Evolutionary conservation across 2,113 vertebrate genomes (phyloP), one percentile per base, ranked within the genome.

Genomic region (Desmodus rotundus): DNA sequence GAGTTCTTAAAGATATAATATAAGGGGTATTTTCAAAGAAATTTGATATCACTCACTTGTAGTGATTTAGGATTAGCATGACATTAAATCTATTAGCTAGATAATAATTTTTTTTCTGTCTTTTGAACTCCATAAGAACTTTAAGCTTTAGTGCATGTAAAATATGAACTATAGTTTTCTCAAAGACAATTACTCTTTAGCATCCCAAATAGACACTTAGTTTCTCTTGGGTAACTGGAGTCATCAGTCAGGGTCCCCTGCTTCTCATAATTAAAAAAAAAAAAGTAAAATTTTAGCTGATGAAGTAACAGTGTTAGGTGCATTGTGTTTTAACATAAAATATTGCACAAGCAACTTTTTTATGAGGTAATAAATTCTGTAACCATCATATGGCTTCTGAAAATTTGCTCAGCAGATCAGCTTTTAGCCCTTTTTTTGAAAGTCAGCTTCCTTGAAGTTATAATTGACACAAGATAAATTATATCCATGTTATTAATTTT

Each of bases 401-500:
- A 33, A 74, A 73, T 20, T 15, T 81, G 38, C 63, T 72, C 54
- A 47, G 1, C 6, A 45, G 12, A 81, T 81, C 17, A 50, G 56
- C 43, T 80, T 70, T 67, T 43, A 85, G 5, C 45, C n/a, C 80
- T 33, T 80, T 56, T 24, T 43, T 78, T 85, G 72, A 36, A 90
- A 31, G n/a, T 86, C 70, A 72, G 31, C 31, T 86, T 47, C 47
- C 47, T 85, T 86, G 10, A 67, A 63, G 43, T 68, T 93, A 1
- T 67, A 90, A 45, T 81, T 65, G 22, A 9, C 31, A 86, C 7
- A 24, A 83, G 88, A 90, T 56, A 65, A 96, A 80, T 67, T 68
- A 77, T 80, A 63, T 92, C 36, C 58, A 26, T 45, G 16, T 94
- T 91, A 58, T n/a, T 97, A 65, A 67, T 87, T 58, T 90, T 92